Conservation (phyloP, 2,113 vertebrate species). For the Diglossa brunneiventris region DNA sequence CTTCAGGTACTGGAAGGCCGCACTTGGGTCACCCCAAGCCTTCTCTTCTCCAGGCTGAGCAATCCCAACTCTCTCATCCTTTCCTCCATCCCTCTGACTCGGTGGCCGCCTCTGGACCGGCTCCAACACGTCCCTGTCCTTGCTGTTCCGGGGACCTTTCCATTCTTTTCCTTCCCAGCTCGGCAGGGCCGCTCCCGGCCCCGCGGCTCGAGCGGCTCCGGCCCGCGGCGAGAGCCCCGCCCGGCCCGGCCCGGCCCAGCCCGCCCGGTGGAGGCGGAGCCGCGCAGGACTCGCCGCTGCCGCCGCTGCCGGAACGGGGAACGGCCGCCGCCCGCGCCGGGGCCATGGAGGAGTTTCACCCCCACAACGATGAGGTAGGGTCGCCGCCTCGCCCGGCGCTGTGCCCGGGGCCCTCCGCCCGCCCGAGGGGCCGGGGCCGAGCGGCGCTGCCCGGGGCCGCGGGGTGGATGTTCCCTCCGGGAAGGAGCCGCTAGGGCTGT, state of each 20-base stretch:
- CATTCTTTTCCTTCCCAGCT: rapidly evolving
- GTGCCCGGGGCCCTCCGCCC: neutral
- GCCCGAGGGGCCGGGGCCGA: neutral
- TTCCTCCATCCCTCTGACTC: neutral
- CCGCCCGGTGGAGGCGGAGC: neutral
- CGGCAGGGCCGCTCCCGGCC: neutral
- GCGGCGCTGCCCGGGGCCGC: neutral
- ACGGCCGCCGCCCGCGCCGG: neutral
- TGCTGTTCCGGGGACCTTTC: neutral
- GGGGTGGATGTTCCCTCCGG: neutral
- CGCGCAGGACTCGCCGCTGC: neutral
- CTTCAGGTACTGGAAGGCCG: neutral
- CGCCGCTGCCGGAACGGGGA: neutral
- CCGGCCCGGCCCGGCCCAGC: neutral
- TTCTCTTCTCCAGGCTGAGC: neutral
- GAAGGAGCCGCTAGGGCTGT: neutral
- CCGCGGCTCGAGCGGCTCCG: rapidly evolving
- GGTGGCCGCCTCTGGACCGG: neutral
- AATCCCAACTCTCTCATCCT: neutral
- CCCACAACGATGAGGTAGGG: slow-evolving; percentile 73
- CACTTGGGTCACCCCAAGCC: neutral
- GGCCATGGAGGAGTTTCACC: slow-evolving; percentile 73
- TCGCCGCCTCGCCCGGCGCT: neutral
- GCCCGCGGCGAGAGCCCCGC: rapidly evolving
- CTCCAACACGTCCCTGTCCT: neutral